phyloP scores from a whole-genome alignment of 2,888 invertebrate species.

The Scaptomyza cyrtandrae region DNA sequence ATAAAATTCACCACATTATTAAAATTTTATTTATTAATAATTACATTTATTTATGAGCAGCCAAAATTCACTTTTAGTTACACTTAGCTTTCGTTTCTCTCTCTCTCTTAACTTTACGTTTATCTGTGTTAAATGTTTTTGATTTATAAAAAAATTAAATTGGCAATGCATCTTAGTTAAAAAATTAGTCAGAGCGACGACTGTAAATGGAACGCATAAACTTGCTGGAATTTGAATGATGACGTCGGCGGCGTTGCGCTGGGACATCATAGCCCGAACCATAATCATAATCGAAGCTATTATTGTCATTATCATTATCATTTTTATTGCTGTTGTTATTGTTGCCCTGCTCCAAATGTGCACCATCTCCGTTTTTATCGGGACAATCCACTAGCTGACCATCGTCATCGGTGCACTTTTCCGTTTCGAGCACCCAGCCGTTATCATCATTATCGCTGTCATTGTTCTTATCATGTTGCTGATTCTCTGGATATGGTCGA shows the following conservation, averaged over 20 bases:
- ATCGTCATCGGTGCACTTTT: slow-evolving; percentile 57
- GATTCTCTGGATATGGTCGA: not conserved
- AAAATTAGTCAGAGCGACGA: slow-evolving; percentile 39
- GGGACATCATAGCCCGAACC: slow-evolving; percentile 36
- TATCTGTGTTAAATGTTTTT: not conserved
- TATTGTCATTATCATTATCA: not conserved
- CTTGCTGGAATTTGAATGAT: slow-evolving; percentile 29
- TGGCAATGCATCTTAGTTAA: too few relatives aligned
- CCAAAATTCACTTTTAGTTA: not conserved
- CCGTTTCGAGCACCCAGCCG: slow-evolving; percentile 46
- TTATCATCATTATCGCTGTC: slow-evolving; percentile 16
- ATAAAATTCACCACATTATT: not conserved
- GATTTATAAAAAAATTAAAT: not conserved
- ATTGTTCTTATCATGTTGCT: not conserved
- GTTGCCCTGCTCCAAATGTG: slow-evolving; percentile 30
- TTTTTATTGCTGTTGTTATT: not conserved
- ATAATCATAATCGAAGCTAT: slow-evolving; percentile 20
- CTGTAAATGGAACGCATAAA: slow-evolving; percentile 75
- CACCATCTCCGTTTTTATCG: slow-evolving; percentile 29
- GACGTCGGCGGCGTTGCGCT: slow-evolving; percentile 44
- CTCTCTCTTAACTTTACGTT: not conserved
- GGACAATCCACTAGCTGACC: slow-evolving; percentile 59
- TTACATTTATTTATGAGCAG: not conserved
- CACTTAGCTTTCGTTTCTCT: not conserved
- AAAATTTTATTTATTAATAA: not conserved